Evolutionary conservation across 2,113 vertebrate genomes (phyloP), one percentile per base, ranked within the genome.

Genomic region (Calyptommatus sinebrachiatus): DNA sequence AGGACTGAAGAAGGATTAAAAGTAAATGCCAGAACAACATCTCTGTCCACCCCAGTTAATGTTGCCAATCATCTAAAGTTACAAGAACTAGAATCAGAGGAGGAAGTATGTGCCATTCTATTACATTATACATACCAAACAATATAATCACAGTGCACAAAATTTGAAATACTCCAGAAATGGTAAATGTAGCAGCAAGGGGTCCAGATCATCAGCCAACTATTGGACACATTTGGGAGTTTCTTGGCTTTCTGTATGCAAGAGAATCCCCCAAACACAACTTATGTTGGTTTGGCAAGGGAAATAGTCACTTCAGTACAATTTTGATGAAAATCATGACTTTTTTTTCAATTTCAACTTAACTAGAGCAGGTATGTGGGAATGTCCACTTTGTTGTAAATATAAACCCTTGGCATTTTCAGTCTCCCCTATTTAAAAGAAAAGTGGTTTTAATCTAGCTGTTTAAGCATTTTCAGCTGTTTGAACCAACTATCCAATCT

Each of bases 361-460:
- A 73, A 57, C 41, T 71, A 22, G 63, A 45, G 20, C 12, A 26
- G 62, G 48, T 29, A 31, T 63, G 48, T 20, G 41, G 28, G 5
- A 46, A 48, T 5, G 9, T 22, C 31, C 21, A 65, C 24, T 21
- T 79, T 79, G n/a, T 41, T 72, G n/a, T 5, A 48, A 46, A 63
- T 28, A 10, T 7, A 31, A 67, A 61, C 46, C 78, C 0, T 24
- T 29, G 8, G 60, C 0, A 1, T 73, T 69, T 69, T 50, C 65
- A n/a, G 20, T n/a, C 26, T 31, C 8, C 1, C 29, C 28, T 29
- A 61, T 6, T 71, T 53, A 35, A 81, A 57, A 0, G 0, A n/a
- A 77, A 85, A 72, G 18, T 0, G 0, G n/a, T 62, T 74, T 71
- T 75, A 61, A 75, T 60, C 8, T 11, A 69, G 31, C 53, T 18